A percentile compares a stretch with the other conserved stretches of the same genome.
These are phyloP conservation scores for Polylopha cassiicola DNA, from an alignment of 2,888 invertebrate genomes.

Conservation along the genomic window DNA sequence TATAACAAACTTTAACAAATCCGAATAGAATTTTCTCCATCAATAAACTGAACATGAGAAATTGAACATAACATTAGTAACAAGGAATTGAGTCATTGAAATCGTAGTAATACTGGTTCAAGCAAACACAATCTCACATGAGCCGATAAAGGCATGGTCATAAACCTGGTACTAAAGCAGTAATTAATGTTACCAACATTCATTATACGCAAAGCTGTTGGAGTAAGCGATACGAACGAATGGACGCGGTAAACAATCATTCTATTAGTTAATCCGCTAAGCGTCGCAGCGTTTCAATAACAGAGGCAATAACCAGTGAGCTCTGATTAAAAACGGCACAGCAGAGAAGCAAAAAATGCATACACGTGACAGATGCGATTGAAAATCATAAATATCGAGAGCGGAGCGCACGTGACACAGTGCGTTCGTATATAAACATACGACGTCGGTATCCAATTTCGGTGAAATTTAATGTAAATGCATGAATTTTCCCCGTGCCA, in stretches of 20 bases:
- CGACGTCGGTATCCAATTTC: conserved; percentile 66
- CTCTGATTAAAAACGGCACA: conserved; percentile 52
- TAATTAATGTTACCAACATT: conserved; percentile 68
- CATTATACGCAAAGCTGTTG: conserved; percentile 59
- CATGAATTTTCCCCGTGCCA: conserved; percentile 73
- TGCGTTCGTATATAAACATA: conserved; percentile 61
- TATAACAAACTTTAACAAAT: too few relatives aligned
- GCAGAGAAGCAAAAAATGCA: conserved; percentile 35
- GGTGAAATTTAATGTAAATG: conserved; percentile 75
- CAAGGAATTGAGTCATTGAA: conserved; percentile 55
- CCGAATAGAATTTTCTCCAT: too few relatives aligned
- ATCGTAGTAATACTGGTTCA: conserved; percentile 47
- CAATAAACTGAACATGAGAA: too few relatives aligned
- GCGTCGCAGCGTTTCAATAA: conserved; percentile 43
- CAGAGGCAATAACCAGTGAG: conserved; percentile 38
- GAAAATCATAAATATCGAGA: conserved; percentile 68
- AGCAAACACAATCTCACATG: conserved; percentile 63
- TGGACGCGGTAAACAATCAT: conserved; percentile 57
- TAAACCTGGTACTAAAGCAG: conserved; percentile 65
- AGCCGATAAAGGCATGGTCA: conserved; percentile 59
- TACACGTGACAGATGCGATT: conserved; percentile 55
- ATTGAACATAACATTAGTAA: too few relatives aligned
- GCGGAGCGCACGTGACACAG: conserved; percentile 54
- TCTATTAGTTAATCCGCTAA: conserved; percentile 61
- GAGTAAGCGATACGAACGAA: conserved; percentile 49